Conservation (phyloP, 2,113 vertebrate genomes). For the Ageneiosus marmoratus region DNA sequence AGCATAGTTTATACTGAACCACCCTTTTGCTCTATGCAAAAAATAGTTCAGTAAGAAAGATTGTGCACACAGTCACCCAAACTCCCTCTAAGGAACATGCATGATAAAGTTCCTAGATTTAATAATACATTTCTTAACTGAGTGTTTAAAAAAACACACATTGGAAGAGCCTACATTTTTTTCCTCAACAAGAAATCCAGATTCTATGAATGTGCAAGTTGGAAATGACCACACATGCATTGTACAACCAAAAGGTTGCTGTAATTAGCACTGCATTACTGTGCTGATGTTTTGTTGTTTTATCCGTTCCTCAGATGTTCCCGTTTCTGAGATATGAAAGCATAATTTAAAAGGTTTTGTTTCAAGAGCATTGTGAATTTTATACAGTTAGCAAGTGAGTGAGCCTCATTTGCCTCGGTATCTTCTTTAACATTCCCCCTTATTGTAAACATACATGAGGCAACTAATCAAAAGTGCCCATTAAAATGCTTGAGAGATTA, state of each 20-base stretch:
- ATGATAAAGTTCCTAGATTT: neutral
- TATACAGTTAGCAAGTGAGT: neutral
- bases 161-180: neutral
- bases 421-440: neutral
- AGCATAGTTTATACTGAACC: neutral
- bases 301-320: neutral
- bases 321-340: neutral
- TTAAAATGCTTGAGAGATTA: neutral
- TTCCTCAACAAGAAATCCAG: neutral
- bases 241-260: neutral
- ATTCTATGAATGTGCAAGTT: constrained; percentile 7
- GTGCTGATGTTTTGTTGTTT: neutral
- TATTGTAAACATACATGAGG: neutral
- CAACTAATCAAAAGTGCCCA: neutral
- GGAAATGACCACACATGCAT: neutral
- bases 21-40: neutral
- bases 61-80: neutral
- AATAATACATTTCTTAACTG: neutral
- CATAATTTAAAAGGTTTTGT: neutral
- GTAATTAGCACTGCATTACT: neutral
- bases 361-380: neutral
- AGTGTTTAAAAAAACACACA: neutral
- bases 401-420: neutral
- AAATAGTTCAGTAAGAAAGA: neutral
- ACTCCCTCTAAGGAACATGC: neutral